Base-by-base conservation (phyloP, 2,797 vertebrate species). In the Rhabdophis nuchalis region DNA sequence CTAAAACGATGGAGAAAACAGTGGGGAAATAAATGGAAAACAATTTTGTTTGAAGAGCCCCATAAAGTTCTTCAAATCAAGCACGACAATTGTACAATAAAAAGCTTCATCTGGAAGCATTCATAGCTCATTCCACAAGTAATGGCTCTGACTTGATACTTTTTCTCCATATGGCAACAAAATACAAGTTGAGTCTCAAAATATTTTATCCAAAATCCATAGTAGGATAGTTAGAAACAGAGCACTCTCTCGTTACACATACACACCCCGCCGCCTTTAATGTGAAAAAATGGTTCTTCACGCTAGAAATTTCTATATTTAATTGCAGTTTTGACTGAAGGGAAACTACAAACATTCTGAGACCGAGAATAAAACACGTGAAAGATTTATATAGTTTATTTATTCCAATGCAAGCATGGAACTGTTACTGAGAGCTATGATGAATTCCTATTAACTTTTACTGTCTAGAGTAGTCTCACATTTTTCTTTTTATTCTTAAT, bases 1-100 rank as follows among this genome's bases (percentile, higher is more conserved):
- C 11, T 46, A 82, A 82, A 46, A 82, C 46, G 72, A 82, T 82
- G 72, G 41, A 46, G 72, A 77, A 77, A 77, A 41, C 36, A 77
- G 72, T 77, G 36, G 36, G 36, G 25, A 82, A 82, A 82, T 82
- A 82, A 82, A 82, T 82, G 10, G 36, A 82, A 82, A 93, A 92
- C 95, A 95, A 95, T 95, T 91, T 93, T 96, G 94, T 91, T 0
- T 93, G 91, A 14, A 92, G 90, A 92, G 50, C 95, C 92, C 89
- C 72, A 82, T 82, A 82, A 82, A 82, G 72, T 82, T 82, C 36
- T 82, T 46, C 72, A 82, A 46, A 82, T 82, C 36, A 82, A 46
- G 72, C 72, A 82, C 0, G 10, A 12, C 72, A 82, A 46, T 82
- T 82, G 41, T 82, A 46, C 36, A 82, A 82, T 82, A 82, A 46